A percentile compares a stretch with the other conserved stretches of the same genome.
Conservation (phyloP, 1,140 invertebrate genomes). For the Drosophila mayri region DNA sequence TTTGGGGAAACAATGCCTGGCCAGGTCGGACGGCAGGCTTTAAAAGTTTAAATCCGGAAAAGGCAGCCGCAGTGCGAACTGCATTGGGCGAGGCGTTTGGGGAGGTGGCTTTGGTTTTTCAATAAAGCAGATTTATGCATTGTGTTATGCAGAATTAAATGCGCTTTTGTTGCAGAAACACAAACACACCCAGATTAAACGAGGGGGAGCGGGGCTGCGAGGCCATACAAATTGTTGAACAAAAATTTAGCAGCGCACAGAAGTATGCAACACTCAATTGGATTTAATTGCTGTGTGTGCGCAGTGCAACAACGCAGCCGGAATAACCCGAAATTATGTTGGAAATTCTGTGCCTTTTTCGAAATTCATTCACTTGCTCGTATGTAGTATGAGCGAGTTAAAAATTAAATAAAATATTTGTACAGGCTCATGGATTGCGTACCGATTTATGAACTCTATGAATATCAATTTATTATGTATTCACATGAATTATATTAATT, state of each 20-base stretch:
- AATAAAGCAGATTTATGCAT: slow-evolving; percentile 55
- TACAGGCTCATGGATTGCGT: slow-evolving; percentile 1
- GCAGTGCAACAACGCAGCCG: slow-evolving; percentile 23
- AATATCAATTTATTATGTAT: slow-evolving; percentile 13
- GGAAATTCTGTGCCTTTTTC: slow-evolving; percentile 20
- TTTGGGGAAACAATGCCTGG: slow-evolving; percentile 20
- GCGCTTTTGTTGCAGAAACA: slow-evolving; percentile 38
- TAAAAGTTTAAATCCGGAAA: slow-evolving; percentile 35
- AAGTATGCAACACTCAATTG: slow-evolving; percentile 75
- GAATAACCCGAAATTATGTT: slow-evolving; percentile 30
- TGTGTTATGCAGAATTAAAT: slow-evolving; percentile 57
- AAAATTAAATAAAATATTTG: slow-evolving; percentile 32
- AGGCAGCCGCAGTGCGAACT: slow-evolving; percentile 13
- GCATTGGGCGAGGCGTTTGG: neutral
- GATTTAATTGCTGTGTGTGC: slow-evolving; percentile 61
- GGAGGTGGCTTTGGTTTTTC: slow-evolving; percentile 43
- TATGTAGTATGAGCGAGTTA: slow-evolving; percentile 10
- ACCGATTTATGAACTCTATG: slow-evolving; percentile 35
- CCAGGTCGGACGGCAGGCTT: slow-evolving; percentile 12
- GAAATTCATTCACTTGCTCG: slow-evolving; percentile 31
- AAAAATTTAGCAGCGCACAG: slow-evolving; percentile 48
- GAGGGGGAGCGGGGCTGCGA: neutral
- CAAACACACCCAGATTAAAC: neutral
- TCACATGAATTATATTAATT: slow-evolving; percentile 35
- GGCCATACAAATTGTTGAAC: slow-evolving; percentile 19